Percentiles rank a stretch among this genome's conserved stretches.
These are phyloP conservation scores for Hesperia comma DNA, from an alignment of 2,888 invertebrate genomes.

Conservation along the genomic window DNA sequence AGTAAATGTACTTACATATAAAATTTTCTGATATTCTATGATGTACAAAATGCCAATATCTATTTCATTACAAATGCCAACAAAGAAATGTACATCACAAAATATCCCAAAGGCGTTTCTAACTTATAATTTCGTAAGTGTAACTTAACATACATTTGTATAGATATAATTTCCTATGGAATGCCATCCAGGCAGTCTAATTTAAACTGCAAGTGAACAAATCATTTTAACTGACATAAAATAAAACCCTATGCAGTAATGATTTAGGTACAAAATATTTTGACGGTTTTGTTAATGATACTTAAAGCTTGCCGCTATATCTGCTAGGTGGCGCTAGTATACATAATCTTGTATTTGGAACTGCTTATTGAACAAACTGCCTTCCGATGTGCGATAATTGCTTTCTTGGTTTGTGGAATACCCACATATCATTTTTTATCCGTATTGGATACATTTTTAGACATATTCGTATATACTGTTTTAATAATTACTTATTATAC, in stretches of 20 bases:
- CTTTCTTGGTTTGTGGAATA: no score
- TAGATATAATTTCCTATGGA: constrained; percentile 1
- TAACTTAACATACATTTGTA: neutral
- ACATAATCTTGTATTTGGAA: no score
- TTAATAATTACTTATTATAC: neutral
- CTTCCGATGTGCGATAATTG: no score
- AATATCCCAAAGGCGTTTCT: neutral
- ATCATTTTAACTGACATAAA: no score
- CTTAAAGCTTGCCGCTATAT: no score
- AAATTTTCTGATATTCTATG: neutral
- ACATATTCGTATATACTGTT: neutral
- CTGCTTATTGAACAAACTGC: no score
- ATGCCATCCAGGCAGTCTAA: neutral
- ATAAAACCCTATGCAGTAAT: no score
- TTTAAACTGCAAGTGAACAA: neutral
- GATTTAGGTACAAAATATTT: no score
- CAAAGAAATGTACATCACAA: neutral
- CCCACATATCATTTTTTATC: no score
- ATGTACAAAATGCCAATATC: neutral
- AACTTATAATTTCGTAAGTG: neutral
- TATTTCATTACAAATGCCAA: constrained; percentile 2
- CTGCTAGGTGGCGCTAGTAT: no score
- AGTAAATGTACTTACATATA: neutral
- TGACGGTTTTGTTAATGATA: no score
- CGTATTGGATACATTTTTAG: no score